Evolutionary conservation across 2,113 vertebrate genomes (phyloP), one percentile per base, ranked within the genome.

Genomic region (Athene cunicularia): DNA sequence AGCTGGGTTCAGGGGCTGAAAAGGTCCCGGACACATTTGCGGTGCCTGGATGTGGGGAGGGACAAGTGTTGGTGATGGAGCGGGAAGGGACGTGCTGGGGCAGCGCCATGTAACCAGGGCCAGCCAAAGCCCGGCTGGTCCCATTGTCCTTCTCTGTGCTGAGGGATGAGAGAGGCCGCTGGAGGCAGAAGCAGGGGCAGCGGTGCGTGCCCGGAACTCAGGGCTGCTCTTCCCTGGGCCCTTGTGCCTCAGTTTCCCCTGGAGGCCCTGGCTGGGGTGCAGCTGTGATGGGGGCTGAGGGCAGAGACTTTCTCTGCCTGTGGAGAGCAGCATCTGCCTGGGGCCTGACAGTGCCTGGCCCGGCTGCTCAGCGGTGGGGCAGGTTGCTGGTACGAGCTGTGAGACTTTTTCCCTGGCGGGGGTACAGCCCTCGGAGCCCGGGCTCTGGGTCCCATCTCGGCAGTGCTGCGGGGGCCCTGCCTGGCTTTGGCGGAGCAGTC

Each of bases 201-300:
- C 37, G 37, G 37, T 37, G 37, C 37, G 37, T 37, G 37, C 37
- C 37, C 37, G 37, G 37, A 7, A 37, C 37, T 37, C 37, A 37
- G 37, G 37, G 37, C 37, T 37, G 37, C 68, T 53, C 82, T 37
- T 66, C 70, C 70, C 80, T 19, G 14, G 33, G 26, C 58, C 59
- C n/a, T 55, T 1, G 0, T 81, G 92, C 80, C 79, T 74, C 95
- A 71, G 23, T 94, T 94, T 92, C 90, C 86, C 67, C 37, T 45
- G 18, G 28, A 60, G 55, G 70, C 27, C 52, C n/a, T 63, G 88
- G n/a, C 52, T 67, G 32, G 49, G 14, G 2, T 77, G 37, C 37
- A 37, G 37, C 37, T 37, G 37, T 37, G 37, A 37, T 37, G 37
- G 37, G 37, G 37, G 41, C 45, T 24, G 82, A 53, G 74, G 73